These are phyloP conservation scores for Isoperla grammatica DNA, from an alignment of 2,888 invertebrate genomes.

Conservation along the genomic window DNA sequence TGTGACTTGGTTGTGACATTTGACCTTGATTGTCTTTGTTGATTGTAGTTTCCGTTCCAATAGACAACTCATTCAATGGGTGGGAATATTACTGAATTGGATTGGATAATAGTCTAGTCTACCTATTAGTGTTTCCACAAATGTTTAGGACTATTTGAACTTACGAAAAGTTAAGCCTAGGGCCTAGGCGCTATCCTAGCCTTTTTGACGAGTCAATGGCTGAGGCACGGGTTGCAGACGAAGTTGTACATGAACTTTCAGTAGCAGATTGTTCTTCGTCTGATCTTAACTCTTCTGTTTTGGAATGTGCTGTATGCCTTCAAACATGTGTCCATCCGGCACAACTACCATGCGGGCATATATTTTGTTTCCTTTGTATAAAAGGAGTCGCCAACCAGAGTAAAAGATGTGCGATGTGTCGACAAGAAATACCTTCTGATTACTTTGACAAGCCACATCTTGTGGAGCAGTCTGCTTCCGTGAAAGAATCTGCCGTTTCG, in stretches of 20 bases:
- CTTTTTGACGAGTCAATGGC: not conserved
- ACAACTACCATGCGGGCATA: conserved; percentile 86
- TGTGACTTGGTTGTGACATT: no score
- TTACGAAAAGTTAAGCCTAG: no score
- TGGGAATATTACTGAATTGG: no score
- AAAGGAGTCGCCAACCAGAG: conserved; percentile 88
- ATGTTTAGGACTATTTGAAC: no score
- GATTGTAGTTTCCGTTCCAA: no score
- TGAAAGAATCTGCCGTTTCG: conserved; percentile 37
- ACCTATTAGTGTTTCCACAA: no score
- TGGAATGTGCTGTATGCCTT: conserved; percentile 89
- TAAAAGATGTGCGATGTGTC: conserved; percentile 87
- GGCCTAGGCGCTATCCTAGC: no score
- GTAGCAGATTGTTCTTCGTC: no score
- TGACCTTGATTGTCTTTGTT: no score
- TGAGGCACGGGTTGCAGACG: not conserved
- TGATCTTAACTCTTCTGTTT: conserved; percentile 25
- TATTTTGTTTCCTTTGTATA: conserved; percentile 92
- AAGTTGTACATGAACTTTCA: not conserved
- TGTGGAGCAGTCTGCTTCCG: conserved; percentile 44
- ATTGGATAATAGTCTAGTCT: no score
- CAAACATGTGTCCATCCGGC: conserved; percentile 90
- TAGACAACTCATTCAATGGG: no score
- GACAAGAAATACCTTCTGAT: conserved; percentile 82
- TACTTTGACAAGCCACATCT: conserved; percentile 81